A percentile compares a stretch with the other conserved stretches of the same genome.
Evolutionary conservation across 1,140 invertebrate species (phyloP).

Genomic region (Pentalonia nigronervosa): DNA sequence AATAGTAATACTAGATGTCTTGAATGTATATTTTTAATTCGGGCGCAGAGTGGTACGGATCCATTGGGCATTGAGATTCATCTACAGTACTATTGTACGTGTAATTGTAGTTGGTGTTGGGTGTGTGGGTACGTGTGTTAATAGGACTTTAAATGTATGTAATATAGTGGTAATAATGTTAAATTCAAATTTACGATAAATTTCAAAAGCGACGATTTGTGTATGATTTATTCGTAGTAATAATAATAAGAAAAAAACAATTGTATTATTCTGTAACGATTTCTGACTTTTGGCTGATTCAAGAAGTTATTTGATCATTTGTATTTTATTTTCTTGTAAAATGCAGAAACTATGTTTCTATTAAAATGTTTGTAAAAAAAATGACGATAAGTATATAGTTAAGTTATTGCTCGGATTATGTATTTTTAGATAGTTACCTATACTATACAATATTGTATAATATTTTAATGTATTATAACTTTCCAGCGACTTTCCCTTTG

Average conservation of each 20-base stretch:
- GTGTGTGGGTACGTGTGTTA: not conserved
- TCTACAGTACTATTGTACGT: not conserved
- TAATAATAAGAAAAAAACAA: not conserved
- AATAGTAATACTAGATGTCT: not conserved
- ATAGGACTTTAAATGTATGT: not conserved
- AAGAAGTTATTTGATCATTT: not conserved
- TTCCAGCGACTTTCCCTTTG: slow-evolving; percentile 3
- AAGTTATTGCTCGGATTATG: not conserved
- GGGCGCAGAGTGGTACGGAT: not conserved
- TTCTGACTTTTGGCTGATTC: not conserved
- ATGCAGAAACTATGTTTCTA: not conserved
- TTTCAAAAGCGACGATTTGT: not conserved
- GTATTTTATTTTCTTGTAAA: not conserved
- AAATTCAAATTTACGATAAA: not conserved
- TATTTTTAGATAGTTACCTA: not conserved
- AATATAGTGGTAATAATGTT: not conserved
- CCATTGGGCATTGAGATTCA: not conserved
- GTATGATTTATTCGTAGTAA: not conserved
- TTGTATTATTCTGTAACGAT: not conserved
- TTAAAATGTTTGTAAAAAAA: not conserved
- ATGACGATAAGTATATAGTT: not conserved
- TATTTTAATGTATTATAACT: not conserved
- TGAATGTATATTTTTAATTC: not conserved
- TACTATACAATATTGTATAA: not conserved
- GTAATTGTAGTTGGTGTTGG: not conserved